These are phyloP conservation scores for Apodemia hepburni DNA, from an alignment of 2,888 invertebrate species.

Conservation along the genomic window DNA sequence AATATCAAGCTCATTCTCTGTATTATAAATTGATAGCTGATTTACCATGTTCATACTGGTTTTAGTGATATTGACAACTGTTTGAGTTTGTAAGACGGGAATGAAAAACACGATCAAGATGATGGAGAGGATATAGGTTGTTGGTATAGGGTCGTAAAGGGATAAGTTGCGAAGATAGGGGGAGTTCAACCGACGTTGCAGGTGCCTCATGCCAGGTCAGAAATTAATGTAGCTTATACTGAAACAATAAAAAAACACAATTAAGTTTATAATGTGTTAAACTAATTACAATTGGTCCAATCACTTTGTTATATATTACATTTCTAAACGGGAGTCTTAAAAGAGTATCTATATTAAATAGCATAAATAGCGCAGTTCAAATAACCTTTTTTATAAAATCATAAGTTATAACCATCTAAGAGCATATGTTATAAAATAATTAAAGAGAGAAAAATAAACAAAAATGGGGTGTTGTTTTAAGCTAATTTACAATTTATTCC, in stretches of 20 bases:
- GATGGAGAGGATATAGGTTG: constrained; percentile 45
- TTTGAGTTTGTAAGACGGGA: constrained; percentile 50
- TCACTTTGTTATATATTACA: neutral
- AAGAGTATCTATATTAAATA: no score
- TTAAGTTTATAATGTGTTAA: neutral
- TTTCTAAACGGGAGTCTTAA: no score
- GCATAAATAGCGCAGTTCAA: no score
- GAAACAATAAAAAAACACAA: constrained; percentile 30
- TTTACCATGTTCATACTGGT: constrained; percentile 10
- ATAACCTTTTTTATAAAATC: no score
- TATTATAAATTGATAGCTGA: neutral
- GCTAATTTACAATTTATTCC: no score
- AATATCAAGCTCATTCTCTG: neutral
- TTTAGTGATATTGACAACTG: constrained; percentile 35
- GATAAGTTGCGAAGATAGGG: constrained; percentile 52
- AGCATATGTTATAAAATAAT: no score
- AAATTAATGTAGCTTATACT: constrained; percentile 36
- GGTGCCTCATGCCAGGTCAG: constrained; percentile 65
- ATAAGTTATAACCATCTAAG: no score
- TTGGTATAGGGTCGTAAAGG: constrained; percentile 57
- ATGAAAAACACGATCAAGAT: constrained; percentile 41
- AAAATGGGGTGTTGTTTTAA: no score
- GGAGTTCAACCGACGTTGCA: constrained; percentile 44
- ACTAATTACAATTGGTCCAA: neutral
- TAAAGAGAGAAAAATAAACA: no score